Evolutionary conservation across 2,113 vertebrate species (phyloP).

Genomic region (Conger conger): DNA sequence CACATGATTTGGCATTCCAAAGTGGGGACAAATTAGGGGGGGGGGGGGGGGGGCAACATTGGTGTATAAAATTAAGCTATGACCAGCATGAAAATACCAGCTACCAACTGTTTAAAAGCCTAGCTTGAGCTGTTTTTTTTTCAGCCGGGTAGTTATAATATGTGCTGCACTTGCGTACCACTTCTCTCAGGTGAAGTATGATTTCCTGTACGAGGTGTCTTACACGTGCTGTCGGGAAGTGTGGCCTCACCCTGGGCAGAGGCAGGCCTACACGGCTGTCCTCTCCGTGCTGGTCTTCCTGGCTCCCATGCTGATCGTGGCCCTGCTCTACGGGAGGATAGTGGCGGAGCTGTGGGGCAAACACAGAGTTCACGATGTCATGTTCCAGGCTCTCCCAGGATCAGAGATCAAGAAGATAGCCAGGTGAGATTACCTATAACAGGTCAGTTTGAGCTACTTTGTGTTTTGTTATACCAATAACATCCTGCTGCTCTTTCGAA

Average conservation of each 20-base stretch:
- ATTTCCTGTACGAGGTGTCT: slow-evolving; percentile 47
- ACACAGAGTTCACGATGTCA: slow-evolving; percentile 45
- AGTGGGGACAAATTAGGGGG: too few species aligned
- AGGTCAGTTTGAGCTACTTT: not conserved
- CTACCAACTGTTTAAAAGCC: too few species aligned
- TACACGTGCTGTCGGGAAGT: slow-evolving; percentile 52
- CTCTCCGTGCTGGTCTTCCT: slow-evolving; percentile 46
- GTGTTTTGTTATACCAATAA: not conserved
- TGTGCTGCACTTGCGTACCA: not conserved
- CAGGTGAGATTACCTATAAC: slow-evolving; percentile 33
- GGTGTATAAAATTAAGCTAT: too few species aligned
- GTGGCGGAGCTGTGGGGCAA: slow-evolving; percentile 49
- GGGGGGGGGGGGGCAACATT: too few species aligned
- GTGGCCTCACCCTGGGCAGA: slow-evolving; percentile 39
- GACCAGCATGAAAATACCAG: too few species aligned
- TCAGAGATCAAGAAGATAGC: slow-evolving; percentile 54
- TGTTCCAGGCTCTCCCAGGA: slow-evolving; percentile 44
- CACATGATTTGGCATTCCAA: too few species aligned
- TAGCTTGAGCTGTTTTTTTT: too few species aligned
- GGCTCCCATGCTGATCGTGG: slow-evolving; percentile 45
- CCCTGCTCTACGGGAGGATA: slow-evolving; percentile 46
- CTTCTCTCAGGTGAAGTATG: slow-evolving; percentile 44
- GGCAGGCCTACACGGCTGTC: slow-evolving; percentile 42
- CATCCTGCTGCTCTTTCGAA: not conserved
- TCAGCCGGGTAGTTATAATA: not conserved